Conservation (phyloP, 2,888 invertebrate species). For the Pediacus dermestoides region DNA sequence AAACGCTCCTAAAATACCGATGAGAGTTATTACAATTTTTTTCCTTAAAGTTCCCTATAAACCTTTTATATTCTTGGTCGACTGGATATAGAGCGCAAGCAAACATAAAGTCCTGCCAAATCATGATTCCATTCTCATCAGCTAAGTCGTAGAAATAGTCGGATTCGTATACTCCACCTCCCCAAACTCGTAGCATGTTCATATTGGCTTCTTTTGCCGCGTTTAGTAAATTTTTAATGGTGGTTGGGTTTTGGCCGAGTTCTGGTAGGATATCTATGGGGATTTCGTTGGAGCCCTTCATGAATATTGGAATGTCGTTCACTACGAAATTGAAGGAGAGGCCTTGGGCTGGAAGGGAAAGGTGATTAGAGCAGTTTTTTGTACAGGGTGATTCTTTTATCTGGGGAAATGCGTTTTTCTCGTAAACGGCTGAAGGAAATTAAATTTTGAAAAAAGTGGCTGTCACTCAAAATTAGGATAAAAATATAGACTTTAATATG, state of each 20-base stretch:
- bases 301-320: constrained; percentile 79
- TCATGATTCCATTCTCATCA: constrained; percentile 82
- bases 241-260: constrained; percentile 54
- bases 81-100: constrained; percentile 92
- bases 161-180: constrained; percentile 90
- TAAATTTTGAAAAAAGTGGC: too few relatives aligned
- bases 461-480: too few relatives aligned
- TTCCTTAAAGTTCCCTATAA: background rate
- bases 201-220: constrained; percentile 75
- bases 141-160: constrained; percentile 82
- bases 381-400: too few relatives aligned
- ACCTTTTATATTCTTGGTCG: constrained; percentile 64
- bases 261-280: constrained; percentile 83
- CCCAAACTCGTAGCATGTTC: constrained; percentile 94
- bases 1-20: constrained; percentile 57
- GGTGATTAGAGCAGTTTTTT: too few relatives aligned
- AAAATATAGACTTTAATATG: too few relatives aligned
- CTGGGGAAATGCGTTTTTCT: too few relatives aligned
- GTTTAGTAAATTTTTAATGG: constrained; percentile 61
- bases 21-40: background rate
- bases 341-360: constrained; percentile 52
- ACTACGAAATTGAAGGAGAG: constrained; percentile 80
- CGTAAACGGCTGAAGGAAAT: too few relatives aligned
- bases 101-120: constrained; percentile 98
- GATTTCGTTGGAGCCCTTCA: constrained; percentile 93